These are phyloP conservation scores for Sphinx pinastri DNA, from an alignment of 2,888 invertebrate genomes.

Conservation along the genomic window DNA sequence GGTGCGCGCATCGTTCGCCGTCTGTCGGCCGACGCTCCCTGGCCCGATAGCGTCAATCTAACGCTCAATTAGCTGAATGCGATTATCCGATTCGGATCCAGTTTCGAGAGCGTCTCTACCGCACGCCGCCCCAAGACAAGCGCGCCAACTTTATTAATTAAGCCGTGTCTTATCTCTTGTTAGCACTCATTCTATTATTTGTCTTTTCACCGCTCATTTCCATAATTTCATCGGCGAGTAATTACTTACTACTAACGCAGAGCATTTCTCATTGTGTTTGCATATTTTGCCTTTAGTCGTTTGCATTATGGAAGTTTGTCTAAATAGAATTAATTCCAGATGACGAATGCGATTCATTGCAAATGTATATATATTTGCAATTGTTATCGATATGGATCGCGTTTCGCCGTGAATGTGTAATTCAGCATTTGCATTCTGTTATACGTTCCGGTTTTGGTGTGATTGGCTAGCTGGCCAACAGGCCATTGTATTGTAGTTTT, in stretches of 20 bases:
- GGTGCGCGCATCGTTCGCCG: conserved; percentile 40
- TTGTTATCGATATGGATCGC: conserved; percentile 32
- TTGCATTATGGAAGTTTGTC: conserved; percentile 63
- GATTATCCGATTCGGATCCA: conserved; percentile 81
- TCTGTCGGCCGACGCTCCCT: conserved; percentile 51
- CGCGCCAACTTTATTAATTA: conserved; percentile 84
- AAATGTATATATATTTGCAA: conserved; percentile 34
- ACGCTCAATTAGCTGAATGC: conserved; percentile 82
- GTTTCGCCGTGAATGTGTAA: conserved; percentile 35
- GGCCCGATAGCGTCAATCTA: conserved; percentile 82
- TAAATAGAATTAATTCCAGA: conserved; percentile 54
- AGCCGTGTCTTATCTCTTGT: conserved; percentile 84
- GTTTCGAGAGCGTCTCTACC: conserved; percentile 69
- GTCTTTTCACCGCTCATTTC: conserved; percentile 84
- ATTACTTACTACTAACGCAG: conserved; percentile 79
- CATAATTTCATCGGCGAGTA: conserved; percentile 82
- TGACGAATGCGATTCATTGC: conserved; percentile 44
- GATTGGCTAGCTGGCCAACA: conserved; percentile 38
- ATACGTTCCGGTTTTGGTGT: conserved; percentile 38
- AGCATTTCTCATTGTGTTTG: conserved; percentile 75
- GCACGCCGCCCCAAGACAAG: conserved; percentile 71
- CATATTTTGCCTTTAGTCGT: conserved; percentile 73
- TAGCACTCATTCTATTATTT: conserved; percentile 85
- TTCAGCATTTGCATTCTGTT: conserved; percentile 31
- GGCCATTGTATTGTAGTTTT: conserved; percentile 61